Evolutionary conservation across 2,797 vertebrate genomes (phyloP), one percentile per base, ranked within the genome.

Genomic region (Masticophis lateralis): DNA sequence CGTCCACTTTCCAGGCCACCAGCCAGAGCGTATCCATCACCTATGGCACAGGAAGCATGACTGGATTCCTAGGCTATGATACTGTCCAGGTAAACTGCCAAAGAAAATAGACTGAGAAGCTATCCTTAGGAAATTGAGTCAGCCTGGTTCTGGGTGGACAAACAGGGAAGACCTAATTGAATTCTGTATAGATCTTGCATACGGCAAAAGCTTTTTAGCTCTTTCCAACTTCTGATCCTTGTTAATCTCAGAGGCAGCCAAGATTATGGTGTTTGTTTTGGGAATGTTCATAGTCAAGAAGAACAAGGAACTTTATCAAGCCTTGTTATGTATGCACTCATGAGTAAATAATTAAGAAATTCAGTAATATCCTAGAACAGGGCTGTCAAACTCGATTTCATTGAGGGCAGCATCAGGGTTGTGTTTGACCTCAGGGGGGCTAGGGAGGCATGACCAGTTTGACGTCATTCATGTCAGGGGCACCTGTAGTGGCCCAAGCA

Each of bases 51-150:
- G 97, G 97, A 16, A 95, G 86, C 89, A 96, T 98, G 96, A 92
- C 60, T 0, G 98, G 98, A 11, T 0, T 96, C 93, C 94, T 98
- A 12, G 97, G 95, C 95, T 98, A 96, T 0, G 98, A 98, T 93
- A 97, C 91, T 0, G 57, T 97, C 22, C 60, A 28, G 0, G 97
- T 98, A 96, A 91, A 88, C 93, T 93, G 51, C 37, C 1, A 28
- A 7, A 0, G 25, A 9, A 91, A 60, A 83, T 27, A 89, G 43
- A 83, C 20, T 14, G 10, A 83, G 12, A 61, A 22, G 5, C 6
- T 10, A 37, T 43, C 16, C 25, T 43, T 79, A 47, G 79, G 10
- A 27, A 53, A 32, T 12, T 43, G 28, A 27, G 51, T 55, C 10
- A 28, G 10, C 37, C 86, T 59, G 43, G n/a, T 5, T 47, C n/a